Percentiles rank a stretch among this genome's conserved stretches.
Evolutionary conservation across 1,140 invertebrate species (phyloP).

Genomic region (Bombus terrestris): DNA sequence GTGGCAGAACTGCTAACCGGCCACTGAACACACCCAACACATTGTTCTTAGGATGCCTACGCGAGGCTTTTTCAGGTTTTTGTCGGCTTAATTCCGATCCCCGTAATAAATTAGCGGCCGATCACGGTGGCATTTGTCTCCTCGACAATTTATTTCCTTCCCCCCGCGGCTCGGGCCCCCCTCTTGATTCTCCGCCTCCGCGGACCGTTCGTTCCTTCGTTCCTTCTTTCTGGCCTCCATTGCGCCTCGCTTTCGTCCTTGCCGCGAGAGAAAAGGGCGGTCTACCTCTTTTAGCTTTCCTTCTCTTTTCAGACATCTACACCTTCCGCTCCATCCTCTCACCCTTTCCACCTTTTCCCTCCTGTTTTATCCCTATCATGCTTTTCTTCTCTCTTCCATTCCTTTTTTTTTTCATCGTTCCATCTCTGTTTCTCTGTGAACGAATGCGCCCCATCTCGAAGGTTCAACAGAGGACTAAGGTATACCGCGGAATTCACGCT

Average conservation of each 20-base stretch:
- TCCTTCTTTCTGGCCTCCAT: conserved; percentile 16
- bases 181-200: conserved; percentile 2
- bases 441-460: neutral
- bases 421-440: neutral
- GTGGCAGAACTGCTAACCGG: conserved; percentile 32
- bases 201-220: neutral
- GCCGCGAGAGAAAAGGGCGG: conserved; percentile 72
- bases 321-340: conserved; percentile 42
- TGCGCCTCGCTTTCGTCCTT: conserved; percentile 60
- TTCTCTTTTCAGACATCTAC: conserved; percentile 24
- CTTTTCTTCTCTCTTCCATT: neutral
- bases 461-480: neutral
- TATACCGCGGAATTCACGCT: conserved; percentile 45
- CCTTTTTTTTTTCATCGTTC: neutral
- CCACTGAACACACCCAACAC: conserved; percentile 57
- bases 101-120: conserved; percentile 71
- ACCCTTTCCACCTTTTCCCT: conserved; percentile 44
- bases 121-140: conserved; percentile 81
- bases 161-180: neutral
- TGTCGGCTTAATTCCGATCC: conserved; percentile 79
- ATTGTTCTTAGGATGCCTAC: conserved; percentile 71
- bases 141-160: conserved; percentile 65
- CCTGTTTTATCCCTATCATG: conserved; percentile 6
- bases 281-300: conserved; percentile 44
- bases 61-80: conserved; percentile 73